Percentiles rank a stretch among this genome's conserved stretches.
These are phyloP conservation scores for Alviniconcha marisindica DNA, from an alignment of 1,140 invertebrate genomes.

Conservation along the genomic window DNA sequence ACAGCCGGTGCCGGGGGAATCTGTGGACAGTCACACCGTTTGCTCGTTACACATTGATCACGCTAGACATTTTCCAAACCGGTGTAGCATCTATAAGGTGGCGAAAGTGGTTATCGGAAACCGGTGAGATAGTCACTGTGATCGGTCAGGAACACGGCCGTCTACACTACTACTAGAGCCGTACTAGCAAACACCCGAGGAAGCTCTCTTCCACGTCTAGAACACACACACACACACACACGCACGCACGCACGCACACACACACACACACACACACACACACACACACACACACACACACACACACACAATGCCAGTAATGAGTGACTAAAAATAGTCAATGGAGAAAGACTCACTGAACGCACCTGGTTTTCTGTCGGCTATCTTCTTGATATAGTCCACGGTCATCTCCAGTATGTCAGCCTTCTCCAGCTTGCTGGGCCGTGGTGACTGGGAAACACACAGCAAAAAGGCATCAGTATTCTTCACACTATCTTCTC, in stretches of 20 bases:
- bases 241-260: background rate
- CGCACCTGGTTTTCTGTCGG: slow-evolving; percentile 25
- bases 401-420: slow-evolving; percentile 67
- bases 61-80: too few relatives aligned
- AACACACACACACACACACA: too few relatives aligned
- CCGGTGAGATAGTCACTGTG: too few relatives aligned
- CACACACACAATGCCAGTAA: too few relatives aligned
- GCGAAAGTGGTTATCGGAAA: too few relatives aligned
- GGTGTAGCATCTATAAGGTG: too few relatives aligned
- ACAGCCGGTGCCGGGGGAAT: background rate
- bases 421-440: slow-evolving; percentile 62
- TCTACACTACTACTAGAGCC: too few relatives aligned
- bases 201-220: too few relatives aligned
- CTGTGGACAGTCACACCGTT: background rate
- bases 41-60: too few relatives aligned
- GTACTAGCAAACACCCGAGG: too few relatives aligned
- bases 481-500: too few relatives aligned
- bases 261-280: slow-evolving; percentile 3
- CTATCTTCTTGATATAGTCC: slow-evolving; percentile 55
- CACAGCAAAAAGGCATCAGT: background rate
- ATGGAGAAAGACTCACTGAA: background rate
- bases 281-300: background rate
- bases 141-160: too few relatives aligned
- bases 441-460: slow-evolving; percentile 47
- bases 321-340: background rate